Evolutionary conservation across 2,888 invertebrate species (phyloP).

Genomic region (Erebia palarica): DNA sequence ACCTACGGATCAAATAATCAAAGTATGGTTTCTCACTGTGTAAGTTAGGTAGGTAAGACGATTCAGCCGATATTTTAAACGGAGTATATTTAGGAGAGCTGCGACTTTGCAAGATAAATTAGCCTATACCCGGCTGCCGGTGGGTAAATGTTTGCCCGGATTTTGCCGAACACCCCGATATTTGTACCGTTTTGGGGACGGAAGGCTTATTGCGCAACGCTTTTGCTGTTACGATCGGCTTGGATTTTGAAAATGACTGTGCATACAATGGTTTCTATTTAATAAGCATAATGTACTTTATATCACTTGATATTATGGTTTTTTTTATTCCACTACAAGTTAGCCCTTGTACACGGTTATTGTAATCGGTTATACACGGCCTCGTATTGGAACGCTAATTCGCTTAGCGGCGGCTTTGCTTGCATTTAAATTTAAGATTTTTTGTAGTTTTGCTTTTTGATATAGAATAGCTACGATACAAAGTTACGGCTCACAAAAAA

Average conservation of each 20-base stretch:
- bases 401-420: too few species aligned
- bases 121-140: conserved; percentile 30
- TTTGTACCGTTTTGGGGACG: conserved; percentile 19
- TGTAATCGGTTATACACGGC: too few species aligned
- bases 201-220: background rate
- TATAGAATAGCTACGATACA: too few species aligned
- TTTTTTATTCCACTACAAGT: too few species aligned
- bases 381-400: too few species aligned
- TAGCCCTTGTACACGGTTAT: too few species aligned
- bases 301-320: too few species aligned
- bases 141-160: conserved; percentile 37
- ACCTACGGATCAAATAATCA: too few species aligned
- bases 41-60: conserved; percentile 3
- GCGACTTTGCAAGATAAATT: conserved; percentile 37
- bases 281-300: too few species aligned
- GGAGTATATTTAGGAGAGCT: conserved; percentile 30
- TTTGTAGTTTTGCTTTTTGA: too few species aligned
- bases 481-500: background rate
- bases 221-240: background rate
- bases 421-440: too few species aligned
- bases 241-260: background rate
- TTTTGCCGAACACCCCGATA: conserved; percentile 32
- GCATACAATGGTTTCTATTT: too few species aligned
- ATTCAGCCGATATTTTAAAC: conserved; percentile 32
- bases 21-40: background rate